Evolutionary conservation across 2,888 invertebrate species (phyloP), one percentile per base, ranked within the genome.

Genomic region (Rhingia campestris): DNA sequence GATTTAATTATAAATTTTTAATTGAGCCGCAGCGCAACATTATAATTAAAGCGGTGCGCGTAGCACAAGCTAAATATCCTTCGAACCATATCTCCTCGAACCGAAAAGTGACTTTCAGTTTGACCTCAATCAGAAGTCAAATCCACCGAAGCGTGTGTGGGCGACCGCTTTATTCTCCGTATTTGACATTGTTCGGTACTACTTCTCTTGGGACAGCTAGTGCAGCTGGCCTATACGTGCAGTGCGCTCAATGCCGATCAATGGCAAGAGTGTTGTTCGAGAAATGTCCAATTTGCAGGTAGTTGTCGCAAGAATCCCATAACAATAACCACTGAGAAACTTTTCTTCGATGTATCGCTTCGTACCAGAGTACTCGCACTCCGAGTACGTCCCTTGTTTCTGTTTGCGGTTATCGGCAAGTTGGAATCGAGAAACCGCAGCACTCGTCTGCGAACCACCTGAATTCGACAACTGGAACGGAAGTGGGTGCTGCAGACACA

Each of bases 201-300:
- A 45, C 33, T 61, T 32, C 45, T 59, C 33, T 6, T 9, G 41
- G 32, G 22, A 22, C 22, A 2, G 22, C 22, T 22, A 22, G 32
- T 58, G 59, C 58, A 47, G 70, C 54, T 75, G 37, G 70, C 76
- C 81, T 81, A 66, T 33, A 39, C 14, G 43, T 51, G 51, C 43
- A n/a, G n/a, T 45, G 49, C 22, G 22, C 22, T 33, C 59, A 33
- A 22, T 70, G 70, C 33, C 49, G 51, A 61, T 51, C 56, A 32
- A 32, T 39, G 43, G 39, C 61, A 47, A 33, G 22, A 74, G 61
- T 67, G 51, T 79, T 53, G 41, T 64, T 84, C 47, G 58, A 69
- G 73, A 79, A 79, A 84, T 69, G 64, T 79, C 61, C 82, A 84
- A 79, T 84, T 84, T 79, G 59, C 74, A 79, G 79, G 69, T 79